Conservation (phyloP, 2,113 vertebrate genomes). For the Lophura nycthemera region DNA sequence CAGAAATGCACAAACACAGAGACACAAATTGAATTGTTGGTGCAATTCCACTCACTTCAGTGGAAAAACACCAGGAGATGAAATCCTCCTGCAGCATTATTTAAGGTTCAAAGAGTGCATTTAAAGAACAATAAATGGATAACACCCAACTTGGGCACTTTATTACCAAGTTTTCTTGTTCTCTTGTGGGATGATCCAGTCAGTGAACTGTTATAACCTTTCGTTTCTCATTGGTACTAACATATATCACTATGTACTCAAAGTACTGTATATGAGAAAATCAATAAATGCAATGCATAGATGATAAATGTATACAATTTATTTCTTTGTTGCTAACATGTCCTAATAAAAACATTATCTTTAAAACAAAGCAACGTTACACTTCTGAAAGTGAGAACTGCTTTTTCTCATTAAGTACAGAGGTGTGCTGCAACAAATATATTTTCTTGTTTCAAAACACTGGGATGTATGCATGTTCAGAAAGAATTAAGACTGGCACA, state of each 20-base stretch:
- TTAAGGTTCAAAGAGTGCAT: constrained; percentile 27
- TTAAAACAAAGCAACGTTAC: constrained; percentile 57
- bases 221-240: constrained; percentile 58
- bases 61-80: background rate
- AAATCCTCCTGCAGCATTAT: constrained; percentile 41
- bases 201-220: constrained; percentile 67
- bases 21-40: constrained; percentile 12
- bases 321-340: constrained; percentile 30
- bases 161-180: background rate
- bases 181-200: constrained; percentile 27
- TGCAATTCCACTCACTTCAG: constrained; percentile 9
- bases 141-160: background rate
- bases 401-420: background rate
- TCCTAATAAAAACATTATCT: constrained; percentile 63
- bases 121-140: constrained; percentile 47
- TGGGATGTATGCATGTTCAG: background rate
- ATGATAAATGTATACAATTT: constrained; percentile 78
- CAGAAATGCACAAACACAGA: background rate
- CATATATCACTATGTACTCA: constrained; percentile 52
- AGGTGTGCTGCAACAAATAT: background rate
- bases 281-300: constrained; percentile 71
- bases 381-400: background rate
- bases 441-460: constrained; percentile 12
- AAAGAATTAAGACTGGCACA: background rate
- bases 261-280: constrained; percentile 64